phyloP scores from a whole-genome alignment of 1,140 invertebrate genomes.

The Lordiphosa stackelbergi region DNA sequence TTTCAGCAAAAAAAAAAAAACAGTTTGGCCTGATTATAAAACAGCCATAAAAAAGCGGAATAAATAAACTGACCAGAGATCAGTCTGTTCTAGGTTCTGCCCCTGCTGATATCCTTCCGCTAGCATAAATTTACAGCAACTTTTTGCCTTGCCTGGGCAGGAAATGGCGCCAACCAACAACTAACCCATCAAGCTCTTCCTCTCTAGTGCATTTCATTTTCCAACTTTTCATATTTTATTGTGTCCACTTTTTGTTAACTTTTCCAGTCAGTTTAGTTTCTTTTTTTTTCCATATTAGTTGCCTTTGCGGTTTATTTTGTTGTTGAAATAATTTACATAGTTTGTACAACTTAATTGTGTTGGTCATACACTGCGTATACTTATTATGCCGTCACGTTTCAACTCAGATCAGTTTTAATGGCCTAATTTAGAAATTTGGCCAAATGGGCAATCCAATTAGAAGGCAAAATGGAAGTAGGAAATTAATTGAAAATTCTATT shows the following conservation, averaged over 20 bases:
- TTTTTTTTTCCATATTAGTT: slow-evolving; percentile 40
- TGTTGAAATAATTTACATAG: slow-evolving; percentile 32
- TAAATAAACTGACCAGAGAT: slow-evolving; percentile 48
- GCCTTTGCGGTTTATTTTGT: slow-evolving; percentile 21
- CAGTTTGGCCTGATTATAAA: slow-evolving; percentile 31
- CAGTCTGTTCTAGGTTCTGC: slow-evolving; percentile 25
- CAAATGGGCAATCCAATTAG: slow-evolving; percentile 50
- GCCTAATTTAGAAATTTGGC: slow-evolving; percentile 33
- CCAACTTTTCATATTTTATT: slow-evolving; percentile 47
- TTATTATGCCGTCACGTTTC: slow-evolving; percentile 37
- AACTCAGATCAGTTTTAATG: slow-evolving; percentile 36
- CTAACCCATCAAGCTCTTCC: slow-evolving; percentile 43
- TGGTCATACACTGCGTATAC: slow-evolving; percentile 42
- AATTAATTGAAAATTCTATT: slow-evolving; percentile 54
- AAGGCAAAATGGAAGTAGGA: slow-evolving; percentile 7
- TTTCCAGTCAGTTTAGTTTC: slow-evolving; percentile 53
- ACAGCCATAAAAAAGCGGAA: slow-evolving; percentile 1
- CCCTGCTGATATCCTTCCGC: slow-evolving; percentile 61
- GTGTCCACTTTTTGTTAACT: slow-evolving; percentile 18
- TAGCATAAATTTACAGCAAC: slow-evolving; percentile 59
- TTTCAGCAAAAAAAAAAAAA: slow-evolving; percentile 30
- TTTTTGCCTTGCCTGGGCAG: slow-evolving; percentile 47
- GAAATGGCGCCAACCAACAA: slow-evolving; percentile 56
- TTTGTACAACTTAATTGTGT: slow-evolving; percentile 17
- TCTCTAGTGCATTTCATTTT: slow-evolving; percentile 43